Percentiles rank a stretch among this genome's conserved stretches.
Evolutionary conservation across 2,888 invertebrate genomes (phyloP).

Genomic region (Miltochrista miniata): DNA sequence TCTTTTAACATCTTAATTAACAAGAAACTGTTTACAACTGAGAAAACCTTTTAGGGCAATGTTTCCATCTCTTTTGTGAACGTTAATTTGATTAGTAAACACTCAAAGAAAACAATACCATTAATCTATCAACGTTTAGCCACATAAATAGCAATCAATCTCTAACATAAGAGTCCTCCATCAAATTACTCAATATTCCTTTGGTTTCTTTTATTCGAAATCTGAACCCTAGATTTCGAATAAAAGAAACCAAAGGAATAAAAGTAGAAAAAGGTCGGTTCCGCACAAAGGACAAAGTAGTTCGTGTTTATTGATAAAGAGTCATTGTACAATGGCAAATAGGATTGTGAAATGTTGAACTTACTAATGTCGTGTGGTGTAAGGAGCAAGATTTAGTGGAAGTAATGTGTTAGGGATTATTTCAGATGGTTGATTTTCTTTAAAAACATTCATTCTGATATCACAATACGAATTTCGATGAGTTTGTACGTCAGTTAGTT

Average conservation of each 20-base stretch:
- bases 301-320: constrained; percentile 50
- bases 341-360: constrained; percentile 55
- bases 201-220: too few species aligned
- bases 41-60: too few species aligned
- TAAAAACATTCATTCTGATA: too few species aligned
- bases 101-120: constrained; percentile 12
- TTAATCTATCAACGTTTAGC: constrained; percentile 5
- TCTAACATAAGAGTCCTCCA: constrained; percentile 20
- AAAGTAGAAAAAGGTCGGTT: constrained; percentile 37
- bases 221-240: constrained; percentile 1
- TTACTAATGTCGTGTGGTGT: constrained; percentile 35
- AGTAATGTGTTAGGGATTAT: neutral
- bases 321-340: constrained; percentile 54
- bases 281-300: constrained; percentile 49
- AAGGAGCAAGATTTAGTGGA: neutral
- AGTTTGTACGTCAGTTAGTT: too few species aligned
- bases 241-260: constrained; percentile 29
- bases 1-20: too few species aligned
- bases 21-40: too few species aligned
- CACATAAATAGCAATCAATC: constrained; percentile 21
- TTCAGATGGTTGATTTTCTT: neutral
- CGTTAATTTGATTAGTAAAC: neutral
- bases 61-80: neutral
- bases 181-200: too few species aligned
- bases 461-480: too few species aligned